Conservation (phyloP, 2,797 vertebrate species). For the Crenuchus spilurus region DNA sequence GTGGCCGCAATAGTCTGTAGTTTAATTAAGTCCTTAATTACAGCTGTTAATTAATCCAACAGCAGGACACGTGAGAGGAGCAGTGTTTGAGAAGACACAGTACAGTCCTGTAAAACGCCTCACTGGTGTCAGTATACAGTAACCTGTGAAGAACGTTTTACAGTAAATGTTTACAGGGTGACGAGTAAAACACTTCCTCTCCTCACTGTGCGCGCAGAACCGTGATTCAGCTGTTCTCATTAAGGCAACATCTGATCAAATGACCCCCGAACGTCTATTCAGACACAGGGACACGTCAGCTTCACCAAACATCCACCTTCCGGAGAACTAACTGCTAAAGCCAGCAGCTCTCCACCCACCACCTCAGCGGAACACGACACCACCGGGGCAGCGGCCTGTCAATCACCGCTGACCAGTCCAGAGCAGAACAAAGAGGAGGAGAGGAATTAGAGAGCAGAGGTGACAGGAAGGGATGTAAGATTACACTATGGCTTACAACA, state of each 20-base stretch:
- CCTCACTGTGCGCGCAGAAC: background rate
- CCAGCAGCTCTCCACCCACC: background rate
- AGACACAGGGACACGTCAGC: constrained; percentile 9
- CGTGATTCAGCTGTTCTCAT: background rate
- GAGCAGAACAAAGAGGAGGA: constrained; percentile 33
- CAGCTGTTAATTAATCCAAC: too few species aligned
- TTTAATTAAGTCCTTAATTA: too few species aligned
- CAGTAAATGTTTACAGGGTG: too few species aligned
- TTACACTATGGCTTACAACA: constrained; percentile 41
- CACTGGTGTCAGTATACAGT: too few species aligned
- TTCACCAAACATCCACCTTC: constrained; percentile 23
- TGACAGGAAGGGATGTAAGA: constrained; percentile 47
- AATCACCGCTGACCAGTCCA: constrained; percentile 1
- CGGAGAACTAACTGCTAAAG: background rate
- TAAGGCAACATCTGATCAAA: background rate
- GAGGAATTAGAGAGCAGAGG: constrained; percentile 25
- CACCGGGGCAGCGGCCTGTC: constrained; percentile 20
- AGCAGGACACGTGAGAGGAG: too few species aligned
- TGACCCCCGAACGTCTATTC: background rate
- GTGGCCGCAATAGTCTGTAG: too few species aligned
- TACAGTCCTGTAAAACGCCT: too few species aligned
- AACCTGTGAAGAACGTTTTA: too few species aligned
- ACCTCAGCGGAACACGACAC: constrained; percentile 30
- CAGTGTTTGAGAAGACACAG: too few species aligned
- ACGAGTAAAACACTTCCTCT: too few species aligned